A percentile compares a stretch with the other conserved stretches of the same genome.
Evolutionary conservation across 2,888 invertebrate genomes (phyloP).

Genomic region (Gymnosoma rotundatum): DNA sequence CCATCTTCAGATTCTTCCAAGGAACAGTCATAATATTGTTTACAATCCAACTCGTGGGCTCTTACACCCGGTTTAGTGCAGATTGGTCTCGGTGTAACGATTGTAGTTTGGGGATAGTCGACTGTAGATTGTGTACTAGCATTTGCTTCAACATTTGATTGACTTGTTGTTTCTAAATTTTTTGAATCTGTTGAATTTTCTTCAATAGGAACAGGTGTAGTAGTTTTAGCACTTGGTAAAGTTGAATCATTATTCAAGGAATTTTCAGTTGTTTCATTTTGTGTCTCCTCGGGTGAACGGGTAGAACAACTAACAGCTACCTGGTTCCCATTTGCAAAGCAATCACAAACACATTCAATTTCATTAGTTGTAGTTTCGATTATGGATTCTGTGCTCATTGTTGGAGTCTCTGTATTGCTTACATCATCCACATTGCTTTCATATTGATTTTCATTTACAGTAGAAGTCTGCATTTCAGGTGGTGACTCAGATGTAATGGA

Average conservation of each 20-base stretch:
- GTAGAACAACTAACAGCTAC: background rate
- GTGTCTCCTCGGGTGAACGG: background rate
- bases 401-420: background rate
- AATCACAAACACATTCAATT: slow-evolving; percentile 54
- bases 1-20: slow-evolving; percentile 58
- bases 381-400: background rate
- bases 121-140: slow-evolving; percentile 6
- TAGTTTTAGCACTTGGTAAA: background rate
- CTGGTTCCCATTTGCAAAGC: slow-evolving; percentile 20
- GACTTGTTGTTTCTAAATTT: slow-evolving; percentile 2
- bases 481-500: too few species aligned
- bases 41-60: slow-evolving; percentile 72
- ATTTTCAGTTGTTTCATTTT: background rate
- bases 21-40: slow-evolving; percentile 74
- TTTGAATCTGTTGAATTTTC: slow-evolving; percentile 2
- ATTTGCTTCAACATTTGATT: background rate
- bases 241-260: background rate
- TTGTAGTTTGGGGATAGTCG: background rate
- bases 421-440: background rate
- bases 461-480: background rate
- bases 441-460: background rate
- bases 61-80: slow-evolving; percentile 72
- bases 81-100: slow-evolving; percentile 61
- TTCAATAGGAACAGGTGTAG: background rate
- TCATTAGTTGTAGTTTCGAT: background rate